Conservation (phyloP, 2,797 vertebrate species). For the Alfaro cultratus region DNA sequence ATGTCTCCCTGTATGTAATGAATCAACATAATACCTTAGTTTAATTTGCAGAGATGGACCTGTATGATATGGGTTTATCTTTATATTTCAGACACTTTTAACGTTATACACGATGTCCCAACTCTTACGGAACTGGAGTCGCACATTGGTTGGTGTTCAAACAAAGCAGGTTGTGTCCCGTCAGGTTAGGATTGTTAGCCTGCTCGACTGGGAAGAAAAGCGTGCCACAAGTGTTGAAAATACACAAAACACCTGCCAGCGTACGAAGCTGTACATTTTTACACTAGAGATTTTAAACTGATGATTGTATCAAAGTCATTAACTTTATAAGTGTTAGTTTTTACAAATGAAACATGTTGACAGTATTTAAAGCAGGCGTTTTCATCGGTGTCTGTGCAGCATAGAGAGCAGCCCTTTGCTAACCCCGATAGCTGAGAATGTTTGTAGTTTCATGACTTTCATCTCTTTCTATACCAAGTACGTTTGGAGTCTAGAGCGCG, state of each 20-base stretch:
- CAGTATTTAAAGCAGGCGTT: constrained; percentile 63
- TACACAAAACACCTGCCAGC: constrained; percentile 68
- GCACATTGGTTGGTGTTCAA: constrained; percentile 10
- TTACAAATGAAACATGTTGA: constrained; percentile 59
- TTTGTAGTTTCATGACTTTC: constrained; percentile 57
- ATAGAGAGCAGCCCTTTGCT: constrained; percentile 48
- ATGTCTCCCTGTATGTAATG: not conserved
- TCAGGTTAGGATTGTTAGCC: constrained; percentile 33
- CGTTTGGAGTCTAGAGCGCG: constrained; percentile 42
- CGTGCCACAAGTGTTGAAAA: constrained; percentile 62
- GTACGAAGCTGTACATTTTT: constrained; percentile 70
- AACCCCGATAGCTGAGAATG: constrained; percentile 59
- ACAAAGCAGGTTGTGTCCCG: constrained; percentile 19
- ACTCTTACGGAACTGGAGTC: not conserved
- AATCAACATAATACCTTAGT: not conserved
- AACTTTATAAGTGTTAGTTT: constrained; percentile 73
- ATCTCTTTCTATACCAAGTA: constrained; percentile 53
- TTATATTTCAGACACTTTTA: not conserved
- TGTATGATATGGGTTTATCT: not conserved
- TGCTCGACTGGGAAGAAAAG: constrained; percentile 52
- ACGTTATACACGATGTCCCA: not conserved
- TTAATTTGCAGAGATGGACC: not conserved
- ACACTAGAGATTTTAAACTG: constrained; percentile 71
- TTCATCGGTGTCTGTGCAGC: constrained; percentile 55
- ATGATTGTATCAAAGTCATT: constrained; percentile 73